Evolutionary conservation across 2,888 invertebrate genomes (phyloP).

Genomic region (Drosophila eohydei): DNA sequence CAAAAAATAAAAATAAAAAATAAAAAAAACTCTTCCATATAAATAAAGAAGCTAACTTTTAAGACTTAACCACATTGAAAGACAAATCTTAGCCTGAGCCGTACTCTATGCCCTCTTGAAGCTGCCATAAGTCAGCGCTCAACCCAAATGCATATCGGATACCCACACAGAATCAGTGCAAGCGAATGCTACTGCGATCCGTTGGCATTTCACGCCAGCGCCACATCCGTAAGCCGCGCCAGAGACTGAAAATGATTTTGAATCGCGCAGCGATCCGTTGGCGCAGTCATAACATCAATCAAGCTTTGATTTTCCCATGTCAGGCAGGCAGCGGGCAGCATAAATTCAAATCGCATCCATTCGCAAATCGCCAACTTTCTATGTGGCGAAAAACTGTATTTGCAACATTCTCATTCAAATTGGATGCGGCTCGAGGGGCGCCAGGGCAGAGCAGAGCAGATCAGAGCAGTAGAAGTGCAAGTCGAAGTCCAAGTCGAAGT

Average conservation of each 20-base stretch:
- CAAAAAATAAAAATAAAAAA: no score
- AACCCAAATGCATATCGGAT: conserved; percentile 1
- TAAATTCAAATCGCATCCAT: conserved; percentile 73
- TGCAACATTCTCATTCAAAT: conserved; percentile 66
- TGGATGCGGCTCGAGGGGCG: conserved; percentile 22
- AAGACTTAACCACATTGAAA: background rate
- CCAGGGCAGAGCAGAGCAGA: no score
- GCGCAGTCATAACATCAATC: conserved; percentile 76
- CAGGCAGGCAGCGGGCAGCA: conserved; percentile 59
- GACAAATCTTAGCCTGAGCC: background rate
- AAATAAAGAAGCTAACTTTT: background rate
- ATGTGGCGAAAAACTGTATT: conserved; percentile 25
- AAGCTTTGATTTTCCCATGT: conserved; percentile 81
- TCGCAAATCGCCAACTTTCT: conserved; percentile 58
- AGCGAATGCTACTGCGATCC: conserved; percentile 24
- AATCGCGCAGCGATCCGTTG: conserved; percentile 37
- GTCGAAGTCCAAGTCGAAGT: conserved; percentile 52
- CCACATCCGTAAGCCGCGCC: background rate
- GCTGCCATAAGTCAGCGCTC: background rate
- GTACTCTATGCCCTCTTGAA: no score
- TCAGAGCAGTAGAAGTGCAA: conserved; percentile 18
- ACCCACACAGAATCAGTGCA: conserved; percentile 6
- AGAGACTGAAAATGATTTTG: background rate
- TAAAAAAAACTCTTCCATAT: background rate
- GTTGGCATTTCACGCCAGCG: conserved; percentile 14